Base-by-base conservation (phyloP, 2,113 vertebrate genomes). In the Myiozetetes cayanensis region DNA sequence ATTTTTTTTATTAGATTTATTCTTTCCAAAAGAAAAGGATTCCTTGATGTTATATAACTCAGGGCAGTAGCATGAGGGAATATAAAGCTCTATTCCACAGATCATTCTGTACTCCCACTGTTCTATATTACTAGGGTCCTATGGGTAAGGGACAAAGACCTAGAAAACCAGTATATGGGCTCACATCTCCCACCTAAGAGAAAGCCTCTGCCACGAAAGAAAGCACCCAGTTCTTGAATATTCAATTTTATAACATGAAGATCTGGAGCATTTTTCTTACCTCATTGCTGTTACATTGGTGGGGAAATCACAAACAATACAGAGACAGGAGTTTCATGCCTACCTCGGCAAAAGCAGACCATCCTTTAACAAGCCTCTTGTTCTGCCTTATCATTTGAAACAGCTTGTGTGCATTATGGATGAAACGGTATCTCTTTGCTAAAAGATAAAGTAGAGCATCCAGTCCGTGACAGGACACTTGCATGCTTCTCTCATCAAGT, bases 381-480 rank as follows among this genome's bases (percentile, higher is more conserved):
- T 79, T 93, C 90, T 89, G 47, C 67, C 71, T 90, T 86, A 85
- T 85, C 10, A 2, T 70, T 87, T 17, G 2, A 83, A 96, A 76
- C 44, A 82, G 46, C 55, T 92, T 89, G 66, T n/a, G 65, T 67
- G 22, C 39, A 46, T 87, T 71, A 74, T 16, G 31, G 46, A 85
- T 76, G 71, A 95, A 95, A 95, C 27, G 7, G 37, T 88, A 76
- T 87, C 65, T 76, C 78, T 76, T 73, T 83, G 50, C 39, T 90
- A 76, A 85, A 62, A 82, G 73, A 88, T 30, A 39, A 94, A 90
- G 53, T 53, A 55, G 12, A 89, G 63, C 59, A 66, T 55, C 55
- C 55, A 73, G 59, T 70, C 55, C 0, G 2, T 76, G 71, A 87
- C 78, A 90, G 67, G 74, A 91, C 55, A 90, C 72, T 76, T 62